Evolutionary conservation across 1,140 invertebrate species (phyloP), one percentile per base, ranked within the genome.

Genomic region (Drosophila sturtevanti): DNA sequence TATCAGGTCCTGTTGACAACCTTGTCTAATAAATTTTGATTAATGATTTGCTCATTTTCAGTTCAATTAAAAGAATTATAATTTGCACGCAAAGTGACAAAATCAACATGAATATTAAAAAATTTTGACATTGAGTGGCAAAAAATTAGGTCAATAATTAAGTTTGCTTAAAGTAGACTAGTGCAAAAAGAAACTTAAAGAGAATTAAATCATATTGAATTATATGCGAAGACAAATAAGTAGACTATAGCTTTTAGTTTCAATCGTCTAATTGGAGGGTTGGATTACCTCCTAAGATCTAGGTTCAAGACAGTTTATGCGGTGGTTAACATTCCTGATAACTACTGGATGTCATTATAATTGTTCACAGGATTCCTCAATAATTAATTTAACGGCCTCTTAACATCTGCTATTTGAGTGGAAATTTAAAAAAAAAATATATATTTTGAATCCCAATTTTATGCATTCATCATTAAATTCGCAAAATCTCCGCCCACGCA

Each of bases 401-500:
- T 6, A 31, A 31, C 27, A 31, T 31, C 27, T 31, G 27, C 27
- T 31, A 6, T 41, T 1, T 41, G 34, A 35, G 34, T 12, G 2
- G 11, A 35, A 12, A 35, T 12, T 11, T 1, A 35, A 35, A 35
- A 31, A 31, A 1, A 4, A 3, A 4, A 10, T 37, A 10, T 37
- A 5, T 41, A 14, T 41, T 16, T 41, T 5, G 9, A 38, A 0
- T 4, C 7, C 7, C 18, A 48, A 21, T 48, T 48, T 48, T 11
- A 48, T 48, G 41, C 18, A 48, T 16, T 11, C 41, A 48, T 48
- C 41, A 48, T 48, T 48, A 48, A 48, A 48, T 16, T 56, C 31
- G 54, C 16, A 18, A 34, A 56, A 35, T 56, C 54, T 56, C 14
- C 27, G 27, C 24, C 54, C 54, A 31, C 54, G 54, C 75, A 66